These are phyloP conservation scores for Calameuta filiformis DNA, from an alignment of 2,888 invertebrate species.

Conservation along the genomic window DNA sequence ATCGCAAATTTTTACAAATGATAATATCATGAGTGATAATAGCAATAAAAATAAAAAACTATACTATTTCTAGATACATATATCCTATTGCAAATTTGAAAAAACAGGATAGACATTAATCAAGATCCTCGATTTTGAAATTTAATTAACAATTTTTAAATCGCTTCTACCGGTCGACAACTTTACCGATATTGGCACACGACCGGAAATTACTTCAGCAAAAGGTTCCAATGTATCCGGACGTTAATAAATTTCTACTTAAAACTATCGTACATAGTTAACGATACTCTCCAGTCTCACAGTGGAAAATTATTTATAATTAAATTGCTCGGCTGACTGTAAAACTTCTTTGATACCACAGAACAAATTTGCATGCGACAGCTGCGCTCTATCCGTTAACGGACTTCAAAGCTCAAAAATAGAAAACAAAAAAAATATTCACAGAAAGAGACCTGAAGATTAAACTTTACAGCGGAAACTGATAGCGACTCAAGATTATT, in stretches of 20 bases:
- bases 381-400: background rate
- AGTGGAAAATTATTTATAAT: too few relatives aligned
- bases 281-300: background rate
- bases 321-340: background rate
- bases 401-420: too few relatives aligned
- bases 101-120: background rate
- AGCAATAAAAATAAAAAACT: background rate
- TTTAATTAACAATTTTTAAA: background rate
- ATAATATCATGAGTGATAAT: background rate
- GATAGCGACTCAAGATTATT: too few relatives aligned
- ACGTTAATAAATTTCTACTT: background rate
- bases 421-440: too few relatives aligned
- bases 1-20: background rate
- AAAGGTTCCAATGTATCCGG: background rate
- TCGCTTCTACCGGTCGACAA: background rate
- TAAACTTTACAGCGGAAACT: too few relatives aligned
- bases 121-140: background rate
- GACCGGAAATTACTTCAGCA: background rate
- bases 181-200: background rate
- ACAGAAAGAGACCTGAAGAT: too few relatives aligned
- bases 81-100: background rate
- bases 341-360: constrained; percentile 6
- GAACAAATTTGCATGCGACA: constrained; percentile 7
- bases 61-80: background rate
- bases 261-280: background rate